Evolutionary conservation across 2,888 invertebrate genomes (phyloP), one percentile per base, ranked within the genome.

Genomic region (Pegoplata infirma): DNA sequence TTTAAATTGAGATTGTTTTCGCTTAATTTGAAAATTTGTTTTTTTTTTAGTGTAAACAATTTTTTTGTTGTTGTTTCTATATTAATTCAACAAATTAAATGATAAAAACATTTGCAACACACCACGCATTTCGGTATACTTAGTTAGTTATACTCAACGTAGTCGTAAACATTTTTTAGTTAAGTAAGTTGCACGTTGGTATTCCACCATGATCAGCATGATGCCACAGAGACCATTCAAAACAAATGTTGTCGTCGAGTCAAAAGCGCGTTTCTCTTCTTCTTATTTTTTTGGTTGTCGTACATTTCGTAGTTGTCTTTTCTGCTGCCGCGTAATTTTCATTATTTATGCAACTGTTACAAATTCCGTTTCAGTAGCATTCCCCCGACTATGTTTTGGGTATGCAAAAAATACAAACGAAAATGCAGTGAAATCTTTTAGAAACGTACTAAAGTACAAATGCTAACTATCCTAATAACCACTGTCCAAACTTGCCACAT

Each of bases 311-410:
- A n/a, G n/a, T n/a, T 40, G 74, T 46, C 53, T 51, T n/a, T 40
- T 12, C 36, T 74, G 10, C 59, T 53, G 46, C 64, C 25, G 58
- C 28, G n/a, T 32, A 59, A 23, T 79, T 80, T 63, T 28, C 72
- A 80, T 81, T 81, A 81, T 82, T 81, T 79, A 81, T 81, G 82
- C 80, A 81, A 82, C 76, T 81, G 81, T 75, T 82, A 74, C 76
- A 67, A 78, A 81, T 82, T 80, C 77, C 79, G 76, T 82, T 80
- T 68, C 80, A 72, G 80, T 77, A 69, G 73, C 69, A 76, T 46
- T 61, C 58, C 61, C 76, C 51, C 44, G 63, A 56, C 67, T 55
- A 55, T 40, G n/a, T 36, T 49, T 16, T 12, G 36, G 36, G 36
- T 51, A 63, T 63, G 68, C 61, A 72, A 61, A 63, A 73, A 69